Conservation (phyloP, 2,113 vertebrate species). For the Morone saxatilis region DNA sequence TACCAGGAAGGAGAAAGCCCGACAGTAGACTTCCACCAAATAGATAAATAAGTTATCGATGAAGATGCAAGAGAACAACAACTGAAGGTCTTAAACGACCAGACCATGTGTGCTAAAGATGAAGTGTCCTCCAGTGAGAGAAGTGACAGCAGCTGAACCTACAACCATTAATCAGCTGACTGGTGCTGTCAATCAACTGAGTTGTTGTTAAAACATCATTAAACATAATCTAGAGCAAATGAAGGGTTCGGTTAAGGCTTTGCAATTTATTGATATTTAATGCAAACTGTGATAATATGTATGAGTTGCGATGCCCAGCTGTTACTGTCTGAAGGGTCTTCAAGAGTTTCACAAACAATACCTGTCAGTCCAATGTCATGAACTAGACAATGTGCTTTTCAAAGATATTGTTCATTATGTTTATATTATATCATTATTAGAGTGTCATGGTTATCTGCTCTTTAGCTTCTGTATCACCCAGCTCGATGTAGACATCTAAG, state of each 20-base stretch:
- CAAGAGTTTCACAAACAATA: neutral
- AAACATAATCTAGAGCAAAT: neutral
- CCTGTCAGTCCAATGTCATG: neutral
- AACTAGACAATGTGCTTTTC: neutral
- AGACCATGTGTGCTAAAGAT: neutral
- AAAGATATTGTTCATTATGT: neutral
- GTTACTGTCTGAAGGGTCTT: neutral
- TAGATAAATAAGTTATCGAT: neutral
- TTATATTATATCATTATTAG: neutral
- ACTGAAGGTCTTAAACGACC: neutral
- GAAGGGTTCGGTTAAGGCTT: neutral
- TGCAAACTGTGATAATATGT: neutral
- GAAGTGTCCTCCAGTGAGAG: neutral
- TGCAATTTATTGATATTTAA: neutral
- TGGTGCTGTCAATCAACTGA: neutral
- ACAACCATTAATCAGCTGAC: neutral
- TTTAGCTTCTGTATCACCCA: neutral
- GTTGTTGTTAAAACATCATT: neutral
- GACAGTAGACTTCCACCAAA: too few relatives aligned
- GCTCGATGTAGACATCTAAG: neutral
- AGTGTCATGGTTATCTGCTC: neutral
- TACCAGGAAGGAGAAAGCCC: neutral
- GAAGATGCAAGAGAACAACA: neutral
- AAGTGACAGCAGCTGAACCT: constrained; percentile 21
- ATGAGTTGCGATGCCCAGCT: neutral